Evolutionary conservation across 2,113 vertebrate genomes (phyloP).

Genomic region (Tetrax tetrax): DNA sequence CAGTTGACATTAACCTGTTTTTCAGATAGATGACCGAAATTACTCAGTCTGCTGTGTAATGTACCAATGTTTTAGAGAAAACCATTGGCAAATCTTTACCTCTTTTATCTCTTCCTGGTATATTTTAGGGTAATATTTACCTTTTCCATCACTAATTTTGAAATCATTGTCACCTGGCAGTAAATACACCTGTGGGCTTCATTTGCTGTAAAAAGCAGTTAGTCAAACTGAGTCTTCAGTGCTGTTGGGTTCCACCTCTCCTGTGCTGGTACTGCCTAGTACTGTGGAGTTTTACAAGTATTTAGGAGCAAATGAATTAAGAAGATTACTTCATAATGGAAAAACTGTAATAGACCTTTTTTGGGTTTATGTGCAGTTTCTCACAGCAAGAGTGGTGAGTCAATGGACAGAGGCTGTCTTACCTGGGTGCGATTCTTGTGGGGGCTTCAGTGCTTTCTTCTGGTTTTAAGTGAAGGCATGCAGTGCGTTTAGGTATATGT

Average conservation of each 20-base stretch:
- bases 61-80: background rate
- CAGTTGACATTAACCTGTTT: background rate
- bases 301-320: background rate
- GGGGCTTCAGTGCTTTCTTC: background rate
- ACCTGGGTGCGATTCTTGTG: accelerated
- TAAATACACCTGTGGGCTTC: background rate
- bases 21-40: background rate
- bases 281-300: background rate
- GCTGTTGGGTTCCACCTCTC: accelerated
- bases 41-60: background rate
- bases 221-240: background rate
- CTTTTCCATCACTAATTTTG: background rate
- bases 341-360: background rate
- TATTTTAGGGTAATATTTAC: background rate
- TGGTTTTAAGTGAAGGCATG: background rate
- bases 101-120: background rate
- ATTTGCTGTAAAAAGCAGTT: background rate
- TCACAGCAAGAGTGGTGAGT: background rate
- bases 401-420: background rate
- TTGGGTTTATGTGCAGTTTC: background rate
- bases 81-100: background rate
- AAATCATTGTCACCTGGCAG: background rate
- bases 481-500: background rate
- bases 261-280: accelerated
- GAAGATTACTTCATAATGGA: background rate